Percentiles rank a stretch among this genome's conserved stretches.
Conservation (phyloP, 2,113 vertebrate genomes). For the Lonchura striata region DNA sequence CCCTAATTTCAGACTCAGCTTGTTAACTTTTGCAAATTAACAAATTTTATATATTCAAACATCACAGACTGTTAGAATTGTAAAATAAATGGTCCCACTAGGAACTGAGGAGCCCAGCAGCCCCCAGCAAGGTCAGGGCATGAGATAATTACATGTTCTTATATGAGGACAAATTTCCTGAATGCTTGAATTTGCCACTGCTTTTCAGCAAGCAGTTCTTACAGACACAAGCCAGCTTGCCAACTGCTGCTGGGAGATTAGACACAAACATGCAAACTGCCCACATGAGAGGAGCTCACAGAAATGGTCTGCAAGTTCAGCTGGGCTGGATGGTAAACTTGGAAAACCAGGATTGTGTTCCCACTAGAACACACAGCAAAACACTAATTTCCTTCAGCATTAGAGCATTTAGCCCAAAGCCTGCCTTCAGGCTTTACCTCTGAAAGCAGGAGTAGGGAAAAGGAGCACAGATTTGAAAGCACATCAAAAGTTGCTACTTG, state of each 20-base stretch:
- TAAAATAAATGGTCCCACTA: not conserved
- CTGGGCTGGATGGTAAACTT: not conserved
- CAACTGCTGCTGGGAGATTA: not conserved
- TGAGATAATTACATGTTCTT: not conserved
- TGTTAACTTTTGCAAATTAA: not conserved
- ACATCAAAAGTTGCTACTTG: not conserved
- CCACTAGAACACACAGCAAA: rapidly evolving
- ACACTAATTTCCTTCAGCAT: not conserved
- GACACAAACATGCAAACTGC: not conserved
- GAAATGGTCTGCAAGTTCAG: not conserved
- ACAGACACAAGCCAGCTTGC: not conserved
- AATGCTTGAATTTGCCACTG: not conserved
- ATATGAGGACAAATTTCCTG: not conserved
- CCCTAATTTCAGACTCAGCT: not conserved
- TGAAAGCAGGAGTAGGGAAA: not conserved
- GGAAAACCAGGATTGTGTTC: not conserved
- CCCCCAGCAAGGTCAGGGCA: not conserved
- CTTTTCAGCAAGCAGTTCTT: not conserved
- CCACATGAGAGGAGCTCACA: not conserved
- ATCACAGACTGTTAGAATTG: not conserved
- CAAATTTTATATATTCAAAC: not conserved
- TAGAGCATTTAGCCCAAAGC: not conserved
- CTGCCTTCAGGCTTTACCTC: not conserved
- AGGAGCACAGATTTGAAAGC: not conserved
- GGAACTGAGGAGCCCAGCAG: not conserved